These are phyloP conservation scores for Gorilla gorilla DNA, from an alignment of 2,113 vertebrate genomes.

Conservation along the genomic window DNA sequence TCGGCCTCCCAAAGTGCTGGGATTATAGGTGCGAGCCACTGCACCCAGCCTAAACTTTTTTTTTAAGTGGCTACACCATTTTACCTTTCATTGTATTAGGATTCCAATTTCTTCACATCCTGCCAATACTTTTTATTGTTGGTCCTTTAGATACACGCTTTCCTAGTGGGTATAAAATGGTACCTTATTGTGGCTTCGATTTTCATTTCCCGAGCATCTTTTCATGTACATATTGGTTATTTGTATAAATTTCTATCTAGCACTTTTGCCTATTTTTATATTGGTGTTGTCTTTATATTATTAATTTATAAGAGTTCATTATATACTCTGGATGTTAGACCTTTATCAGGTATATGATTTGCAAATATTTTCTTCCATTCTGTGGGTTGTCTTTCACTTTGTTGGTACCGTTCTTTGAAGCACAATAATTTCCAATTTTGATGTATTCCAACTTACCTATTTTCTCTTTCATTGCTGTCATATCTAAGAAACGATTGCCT, in stretches of 20 bases:
- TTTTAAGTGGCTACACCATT: background rate
- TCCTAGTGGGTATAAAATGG: background rate
- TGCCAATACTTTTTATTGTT: background rate
- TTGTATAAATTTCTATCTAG: background rate
- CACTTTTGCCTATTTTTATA: background rate
- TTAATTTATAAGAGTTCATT: background rate
- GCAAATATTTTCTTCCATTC: background rate
- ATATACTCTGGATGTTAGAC: background rate
- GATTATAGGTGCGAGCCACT: too few species aligned
- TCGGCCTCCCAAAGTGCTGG: too few species aligned
- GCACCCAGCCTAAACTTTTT: background rate
- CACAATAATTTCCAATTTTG: background rate
- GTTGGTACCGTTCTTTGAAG: background rate
- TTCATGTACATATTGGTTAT: background rate
- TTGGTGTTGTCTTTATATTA: background rate
- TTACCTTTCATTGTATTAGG: background rate
- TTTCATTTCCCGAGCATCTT: background rate
- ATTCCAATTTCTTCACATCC: background rate
- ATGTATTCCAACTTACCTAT: background rate
- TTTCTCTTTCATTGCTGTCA: background rate
- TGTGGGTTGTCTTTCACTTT: background rate
- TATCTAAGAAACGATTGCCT: background rate
- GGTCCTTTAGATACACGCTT: background rate
- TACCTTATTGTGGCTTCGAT: background rate
- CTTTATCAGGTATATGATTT: background rate